Evolutionary conservation across 2,888 invertebrate genomes (phyloP).

Genomic region (Plebejus melissa): DNA sequence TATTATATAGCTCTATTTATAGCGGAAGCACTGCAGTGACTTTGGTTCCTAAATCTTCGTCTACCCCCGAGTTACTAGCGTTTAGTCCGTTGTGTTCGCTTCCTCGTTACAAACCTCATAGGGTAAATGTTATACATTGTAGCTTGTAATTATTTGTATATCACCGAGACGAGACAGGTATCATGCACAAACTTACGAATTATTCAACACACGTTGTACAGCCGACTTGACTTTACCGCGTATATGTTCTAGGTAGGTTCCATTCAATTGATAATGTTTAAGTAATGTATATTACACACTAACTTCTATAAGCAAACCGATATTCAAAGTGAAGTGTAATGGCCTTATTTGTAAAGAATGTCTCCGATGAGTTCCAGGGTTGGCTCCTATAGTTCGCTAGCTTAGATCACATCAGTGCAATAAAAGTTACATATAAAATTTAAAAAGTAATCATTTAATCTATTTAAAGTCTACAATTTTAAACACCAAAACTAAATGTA

Average conservation of each 20-base stretch:
- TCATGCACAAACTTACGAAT: conserved; percentile 72
- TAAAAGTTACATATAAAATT: conserved; percentile 31
- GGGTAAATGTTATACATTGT: conserved; percentile 67
- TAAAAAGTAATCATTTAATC: not conserved
- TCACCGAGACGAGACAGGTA: conserved; percentile 60
- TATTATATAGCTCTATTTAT: conserved; percentile 71
- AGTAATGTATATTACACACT: conserved; percentile 69
- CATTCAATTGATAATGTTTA: conserved; percentile 72
- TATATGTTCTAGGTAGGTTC: conserved; percentile 69
- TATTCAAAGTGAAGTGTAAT: conserved; percentile 52
- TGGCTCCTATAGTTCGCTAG: conserved; percentile 59
- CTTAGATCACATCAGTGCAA: conserved; percentile 56
- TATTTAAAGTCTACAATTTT: not conserved
- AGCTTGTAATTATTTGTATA: conserved; percentile 63
- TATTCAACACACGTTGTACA: conserved; percentile 38
- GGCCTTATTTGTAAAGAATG: conserved; percentile 64
- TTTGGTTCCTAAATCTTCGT: conserved; percentile 56
- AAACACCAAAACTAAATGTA: not conserved
- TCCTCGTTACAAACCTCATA: conserved; percentile 61
- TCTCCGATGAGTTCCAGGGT: conserved; percentile 42
- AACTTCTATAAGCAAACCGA: conserved; percentile 57
- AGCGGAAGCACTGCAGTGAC: conserved; percentile 53
- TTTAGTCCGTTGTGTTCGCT: conserved; percentile 49
- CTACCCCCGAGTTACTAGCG: conserved; percentile 38
- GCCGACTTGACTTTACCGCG: conserved; percentile 22